These are phyloP conservation scores for Tetrapedia diversipes DNA, from an alignment of 2,888 invertebrate species.

Conservation along the genomic window DNA sequence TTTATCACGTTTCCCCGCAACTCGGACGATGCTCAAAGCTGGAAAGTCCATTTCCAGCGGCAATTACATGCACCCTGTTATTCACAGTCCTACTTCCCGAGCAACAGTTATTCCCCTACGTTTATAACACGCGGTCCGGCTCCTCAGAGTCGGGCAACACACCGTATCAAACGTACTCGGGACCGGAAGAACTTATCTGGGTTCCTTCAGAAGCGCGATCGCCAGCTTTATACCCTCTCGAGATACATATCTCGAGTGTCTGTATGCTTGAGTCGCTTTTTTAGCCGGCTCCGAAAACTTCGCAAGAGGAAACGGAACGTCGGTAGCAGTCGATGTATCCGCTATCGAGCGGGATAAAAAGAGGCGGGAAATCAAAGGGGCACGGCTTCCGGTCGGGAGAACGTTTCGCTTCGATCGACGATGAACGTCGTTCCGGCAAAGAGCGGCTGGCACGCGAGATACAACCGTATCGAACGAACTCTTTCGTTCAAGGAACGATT, in stretches of 20 bases:
- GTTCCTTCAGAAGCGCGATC: conserved; percentile 25
- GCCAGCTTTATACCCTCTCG: conserved; percentile 21
- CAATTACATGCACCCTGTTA: conserved; percentile 24
- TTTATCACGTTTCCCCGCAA: conserved; percentile 11
- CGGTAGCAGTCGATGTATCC: conserved; percentile 33
- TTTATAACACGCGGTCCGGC: not conserved
- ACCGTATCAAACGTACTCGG: not conserved
- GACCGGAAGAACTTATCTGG: conserved; percentile 1
- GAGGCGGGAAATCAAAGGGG: conserved; percentile 42
- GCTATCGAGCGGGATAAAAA: conserved; percentile 34
- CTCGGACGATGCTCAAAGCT: conserved; percentile 6
- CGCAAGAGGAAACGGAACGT: conserved; percentile 20
- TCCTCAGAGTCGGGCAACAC: conserved; percentile 5
- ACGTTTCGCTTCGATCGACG: conserved; percentile 27
- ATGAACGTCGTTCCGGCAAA: not conserved
- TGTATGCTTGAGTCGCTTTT: not conserved
- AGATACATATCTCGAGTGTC: conserved; percentile 15
- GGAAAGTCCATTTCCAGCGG: conserved; percentile 4
- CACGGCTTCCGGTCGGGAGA: conserved; percentile 26
- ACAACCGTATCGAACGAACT: conserved; percentile 5
- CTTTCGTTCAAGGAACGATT: conserved; percentile 11
- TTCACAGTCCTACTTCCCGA: not conserved
- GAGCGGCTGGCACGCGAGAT: conserved; percentile 34
- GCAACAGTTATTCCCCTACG: conserved; percentile 12
- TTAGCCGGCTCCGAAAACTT: conserved; percentile 31